Percentiles rank a stretch among this genome's conserved stretches.
Evolutionary conservation across 1,140 invertebrate genomes (phyloP).

Genomic region (Diabrotica undecimpunctata): DNA sequence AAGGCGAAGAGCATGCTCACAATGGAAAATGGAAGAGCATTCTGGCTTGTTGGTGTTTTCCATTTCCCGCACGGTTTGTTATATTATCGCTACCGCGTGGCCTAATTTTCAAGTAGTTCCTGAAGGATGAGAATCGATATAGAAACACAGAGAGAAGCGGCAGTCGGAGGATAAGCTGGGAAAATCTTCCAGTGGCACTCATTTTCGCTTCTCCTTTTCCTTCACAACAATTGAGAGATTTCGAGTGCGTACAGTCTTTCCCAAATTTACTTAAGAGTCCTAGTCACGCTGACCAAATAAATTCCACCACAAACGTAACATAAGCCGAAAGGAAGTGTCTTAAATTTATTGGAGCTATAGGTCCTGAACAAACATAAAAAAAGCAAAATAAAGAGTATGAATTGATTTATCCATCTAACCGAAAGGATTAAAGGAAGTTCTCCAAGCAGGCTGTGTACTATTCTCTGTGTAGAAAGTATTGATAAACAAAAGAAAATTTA

Average conservation of each 20-base stretch:
- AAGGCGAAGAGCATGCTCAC: background rate
- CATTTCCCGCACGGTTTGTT: constrained; percentile 7
- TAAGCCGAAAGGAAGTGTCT: too few species aligned
- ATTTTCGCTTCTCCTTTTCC: background rate
- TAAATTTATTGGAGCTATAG: too few species aligned
- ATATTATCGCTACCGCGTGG: constrained; percentile 1
- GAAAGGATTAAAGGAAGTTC: too few species aligned
- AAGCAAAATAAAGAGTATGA: too few species aligned
- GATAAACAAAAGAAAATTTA: too few species aligned
- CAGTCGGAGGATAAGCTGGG: background rate
- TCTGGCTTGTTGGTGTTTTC: constrained; percentile 8
- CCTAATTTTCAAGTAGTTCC: background rate
- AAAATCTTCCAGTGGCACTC: background rate
- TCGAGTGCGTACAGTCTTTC: background rate
- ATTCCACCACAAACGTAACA: background rate
- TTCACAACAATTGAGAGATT: background rate
- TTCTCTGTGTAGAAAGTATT: too few species aligned
- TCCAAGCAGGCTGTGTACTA: too few species aligned
- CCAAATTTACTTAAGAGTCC: background rate
- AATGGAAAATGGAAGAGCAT: background rate
- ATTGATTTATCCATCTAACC: too few species aligned
- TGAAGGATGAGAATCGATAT: background rate
- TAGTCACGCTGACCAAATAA: background rate
- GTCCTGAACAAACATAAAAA: too few species aligned
- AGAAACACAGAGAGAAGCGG: background rate